Evolutionary conservation across 2,113 vertebrate genomes (phyloP), one percentile per base, ranked within the genome.

Genomic region (Siphamia tubifer): DNA sequence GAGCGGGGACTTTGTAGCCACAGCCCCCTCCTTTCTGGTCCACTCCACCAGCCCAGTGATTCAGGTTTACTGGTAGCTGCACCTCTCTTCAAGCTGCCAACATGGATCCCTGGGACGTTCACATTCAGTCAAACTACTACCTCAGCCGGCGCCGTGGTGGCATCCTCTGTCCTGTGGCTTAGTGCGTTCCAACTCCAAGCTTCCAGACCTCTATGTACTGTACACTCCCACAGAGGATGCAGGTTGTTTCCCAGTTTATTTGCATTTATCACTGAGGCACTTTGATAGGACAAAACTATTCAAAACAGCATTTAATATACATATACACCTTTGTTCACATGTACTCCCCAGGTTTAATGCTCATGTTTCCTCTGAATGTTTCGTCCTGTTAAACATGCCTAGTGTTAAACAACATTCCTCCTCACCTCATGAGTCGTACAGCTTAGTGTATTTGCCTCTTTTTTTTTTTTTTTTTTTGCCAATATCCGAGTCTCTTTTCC

Each of bases 101-200:
- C 42, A n/a, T 53, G 79, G 64, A 79, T 74, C 73, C 68, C 56
- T 82, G 72, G 79, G 72, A 83, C 77, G 63, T 69, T 89, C 74
- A 61, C 52, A 69, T 81, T 77, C 87, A 85, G 74, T 74, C 74
- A 83, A 88, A 82, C 73, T 85, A 89, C 92, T 93, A 93, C 92
- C 92, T 93, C 92, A 87, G 73, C 84, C 27, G 65, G 80, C 65
- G 89, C 75, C 63, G 23, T 48, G 57, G 63, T 52, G 6, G 60
- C 68, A 49, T 67, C 67, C 77, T 63, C 84, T 73, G 74, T 82
- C 69, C 81, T 60, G 61, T 84, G 85, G 82, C 83, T 84, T 64
- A 76, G 75, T 66, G 53, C 68, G 36, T 44, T 84, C 74, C 76
- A 77, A 76, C 79, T 84, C 67, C 83, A 63, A 56, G 83, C 82